phyloP scores from a whole-genome alignment of 2,888 invertebrate genomes.

The Patella depressa region DNA sequence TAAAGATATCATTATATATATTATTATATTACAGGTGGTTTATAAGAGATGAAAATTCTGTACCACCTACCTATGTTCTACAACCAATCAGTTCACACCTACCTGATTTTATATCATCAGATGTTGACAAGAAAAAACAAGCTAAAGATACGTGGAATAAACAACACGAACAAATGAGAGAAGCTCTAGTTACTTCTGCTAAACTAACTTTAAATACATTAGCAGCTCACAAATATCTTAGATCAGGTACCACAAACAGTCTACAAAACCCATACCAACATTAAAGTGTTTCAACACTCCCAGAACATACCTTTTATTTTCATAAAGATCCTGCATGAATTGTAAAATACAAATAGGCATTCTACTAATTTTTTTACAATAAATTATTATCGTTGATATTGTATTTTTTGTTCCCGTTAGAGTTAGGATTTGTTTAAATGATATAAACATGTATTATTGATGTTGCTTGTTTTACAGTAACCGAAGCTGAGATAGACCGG shows the following conservation, averaged over 20 bases:
- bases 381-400: too few relatives aligned
- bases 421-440: too few relatives aligned
- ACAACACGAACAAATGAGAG: conserved; percentile 45
- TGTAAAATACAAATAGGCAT: too few relatives aligned
- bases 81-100: conserved; percentile 47
- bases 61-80: conserved; percentile 47
- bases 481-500: conserved; percentile 45
- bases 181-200: conserved; percentile 38
- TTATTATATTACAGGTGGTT: conserved; percentile 69
- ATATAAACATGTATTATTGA: too few relatives aligned
- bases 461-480: conserved; percentile 36
- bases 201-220: conserved; percentile 37
- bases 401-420: too few relatives aligned
- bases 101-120: conserved; percentile 41
- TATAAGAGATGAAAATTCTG: conserved; percentile 46
- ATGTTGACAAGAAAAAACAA: conserved; percentile 36
- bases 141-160: conserved; percentile 46
- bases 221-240: conserved; percentile 44
- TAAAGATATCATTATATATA: too few relatives aligned
- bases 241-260: conserved; percentile 41
- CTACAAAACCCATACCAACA: too few relatives aligned
- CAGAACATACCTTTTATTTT: too few relatives aligned
- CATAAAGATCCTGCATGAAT: too few relatives aligned
- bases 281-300: too few relatives aligned
- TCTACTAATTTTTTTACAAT: too few relatives aligned